A percentile compares a stretch with the other conserved stretches of the same genome.
Conservation (phyloP, 2,797 vertebrate species). For the Acrossocheilus fasciatus region DNA sequence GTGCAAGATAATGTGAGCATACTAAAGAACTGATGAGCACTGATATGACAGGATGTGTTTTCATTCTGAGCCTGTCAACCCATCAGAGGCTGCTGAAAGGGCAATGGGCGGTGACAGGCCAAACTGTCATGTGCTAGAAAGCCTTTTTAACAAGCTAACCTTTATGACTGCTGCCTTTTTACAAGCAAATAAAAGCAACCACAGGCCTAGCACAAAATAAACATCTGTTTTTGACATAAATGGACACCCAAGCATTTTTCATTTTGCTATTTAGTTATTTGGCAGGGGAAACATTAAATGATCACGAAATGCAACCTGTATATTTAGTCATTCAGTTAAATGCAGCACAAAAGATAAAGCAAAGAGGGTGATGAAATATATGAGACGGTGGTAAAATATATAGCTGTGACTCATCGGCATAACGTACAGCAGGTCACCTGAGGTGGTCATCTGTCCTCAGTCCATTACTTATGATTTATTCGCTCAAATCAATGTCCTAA, state of each 20-base stretch:
- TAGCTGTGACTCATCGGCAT: constrained; percentile 50
- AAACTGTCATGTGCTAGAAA: constrained; percentile 43
- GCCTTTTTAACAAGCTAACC: constrained; percentile 53
- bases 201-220: constrained; percentile 27
- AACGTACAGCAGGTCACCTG: constrained; percentile 41
- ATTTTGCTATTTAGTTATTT: background rate
- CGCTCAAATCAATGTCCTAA: constrained; percentile 37
- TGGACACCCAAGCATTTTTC: background rate
- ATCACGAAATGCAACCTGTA: background rate
- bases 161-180: constrained; percentile 41
- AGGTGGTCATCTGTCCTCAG: constrained; percentile 3
- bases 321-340: background rate
- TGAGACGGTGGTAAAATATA: constrained; percentile 38
- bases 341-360: background rate
- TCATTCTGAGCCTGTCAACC: constrained; percentile 4
- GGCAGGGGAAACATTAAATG: background rate
- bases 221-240: constrained; percentile 31
- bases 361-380: constrained; percentile 30
- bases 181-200: constrained; percentile 40
- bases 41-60: constrained; percentile 33
- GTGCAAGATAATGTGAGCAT: constrained; percentile 19
- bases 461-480: constrained; percentile 49
- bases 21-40: constrained; percentile 18
- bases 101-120: background rate
- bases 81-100: constrained; percentile 24